These are phyloP conservation scores for Pycnonotus jocosus DNA, from an alignment of 2,113 vertebrate species.

Conservation along the genomic window DNA sequence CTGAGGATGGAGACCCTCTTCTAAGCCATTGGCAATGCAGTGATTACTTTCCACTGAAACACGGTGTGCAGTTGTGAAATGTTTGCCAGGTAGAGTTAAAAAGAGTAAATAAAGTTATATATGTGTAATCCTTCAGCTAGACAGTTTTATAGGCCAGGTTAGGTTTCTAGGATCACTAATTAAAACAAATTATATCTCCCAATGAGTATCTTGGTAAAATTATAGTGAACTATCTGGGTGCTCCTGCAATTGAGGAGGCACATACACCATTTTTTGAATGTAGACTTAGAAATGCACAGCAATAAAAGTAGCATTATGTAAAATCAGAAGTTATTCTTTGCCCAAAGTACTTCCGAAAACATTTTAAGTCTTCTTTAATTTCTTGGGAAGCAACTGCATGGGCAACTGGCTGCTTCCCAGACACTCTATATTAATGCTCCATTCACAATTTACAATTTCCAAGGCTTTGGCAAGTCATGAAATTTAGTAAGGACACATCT, in stretches of 20 bases:
- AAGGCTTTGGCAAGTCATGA: background rate
- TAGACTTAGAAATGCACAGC: background rate
- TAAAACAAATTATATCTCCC: background rate
- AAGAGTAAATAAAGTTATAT: background rate
- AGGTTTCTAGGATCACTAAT: background rate
- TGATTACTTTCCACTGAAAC: background rate
- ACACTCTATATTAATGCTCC: background rate
- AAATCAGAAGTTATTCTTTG: background rate
- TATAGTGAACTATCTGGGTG: background rate
- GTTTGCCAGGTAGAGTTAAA: background rate
- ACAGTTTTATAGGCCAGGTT: background rate
- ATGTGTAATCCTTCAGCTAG: background rate
- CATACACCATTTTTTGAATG: background rate
- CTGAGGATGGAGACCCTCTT: background rate
- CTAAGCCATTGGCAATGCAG: background rate
- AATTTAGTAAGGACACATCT: background rate
- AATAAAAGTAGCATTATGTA: background rate
- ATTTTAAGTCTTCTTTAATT: background rate
- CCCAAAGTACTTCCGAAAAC: background rate
- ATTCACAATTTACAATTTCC: background rate
- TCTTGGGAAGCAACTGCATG: background rate
- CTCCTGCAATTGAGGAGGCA: background rate
- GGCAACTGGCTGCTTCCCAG: conserved; percentile 9
- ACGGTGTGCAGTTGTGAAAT: background rate
- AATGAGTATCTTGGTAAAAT: background rate